phyloP scores from a whole-genome alignment of 2,888 invertebrate genomes.

The Oasisia sp. region DNA sequence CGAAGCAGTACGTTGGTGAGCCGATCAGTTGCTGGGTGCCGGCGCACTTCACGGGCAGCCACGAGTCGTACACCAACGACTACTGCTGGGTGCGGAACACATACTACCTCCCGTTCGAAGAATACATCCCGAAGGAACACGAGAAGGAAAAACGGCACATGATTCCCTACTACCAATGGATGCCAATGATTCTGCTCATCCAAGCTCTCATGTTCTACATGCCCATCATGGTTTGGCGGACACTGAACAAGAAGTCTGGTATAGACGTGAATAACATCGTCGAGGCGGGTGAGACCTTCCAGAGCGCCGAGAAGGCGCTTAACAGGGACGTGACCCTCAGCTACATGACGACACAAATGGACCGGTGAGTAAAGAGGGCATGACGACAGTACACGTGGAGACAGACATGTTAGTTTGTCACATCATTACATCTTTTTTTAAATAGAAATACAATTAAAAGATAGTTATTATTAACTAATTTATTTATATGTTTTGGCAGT shows the following conservation, averaged over 20 bases:
- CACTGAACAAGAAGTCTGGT: slow-evolving; percentile 42
- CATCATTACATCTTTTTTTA: background rate
- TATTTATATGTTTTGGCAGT: background rate
- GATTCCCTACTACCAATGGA: slow-evolving; percentile 50
- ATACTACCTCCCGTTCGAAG: slow-evolving; percentile 45
- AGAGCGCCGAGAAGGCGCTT: slow-evolving; percentile 43
- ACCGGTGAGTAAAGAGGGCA: slow-evolving; percentile 36
- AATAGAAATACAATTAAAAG: background rate
- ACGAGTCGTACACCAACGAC: slow-evolving; percentile 46
- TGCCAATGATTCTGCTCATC: slow-evolving; percentile 45
- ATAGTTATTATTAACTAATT: background rate
- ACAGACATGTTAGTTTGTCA: background rate
- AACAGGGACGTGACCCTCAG: slow-evolving; percentile 41
- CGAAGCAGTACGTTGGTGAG: slow-evolving; percentile 46
- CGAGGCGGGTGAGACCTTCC: slow-evolving; percentile 47
- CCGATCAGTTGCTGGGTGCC: slow-evolving; percentile 49
- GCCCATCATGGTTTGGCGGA: slow-evolving; percentile 42
- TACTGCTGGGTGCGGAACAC: slow-evolving; percentile 50
- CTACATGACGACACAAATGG: slow-evolving; percentile 47
- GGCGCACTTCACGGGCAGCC: slow-evolving; percentile 45
- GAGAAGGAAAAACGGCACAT: slow-evolving; percentile 42
- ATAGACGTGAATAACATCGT: slow-evolving; percentile 47
- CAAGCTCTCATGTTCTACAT: slow-evolving; percentile 44
- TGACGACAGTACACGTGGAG: background rate
- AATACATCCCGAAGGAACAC: slow-evolving; percentile 46